Base-by-base conservation (phyloP, 2,797 vertebrate species). In the Sciurus vulgaris region DNA sequence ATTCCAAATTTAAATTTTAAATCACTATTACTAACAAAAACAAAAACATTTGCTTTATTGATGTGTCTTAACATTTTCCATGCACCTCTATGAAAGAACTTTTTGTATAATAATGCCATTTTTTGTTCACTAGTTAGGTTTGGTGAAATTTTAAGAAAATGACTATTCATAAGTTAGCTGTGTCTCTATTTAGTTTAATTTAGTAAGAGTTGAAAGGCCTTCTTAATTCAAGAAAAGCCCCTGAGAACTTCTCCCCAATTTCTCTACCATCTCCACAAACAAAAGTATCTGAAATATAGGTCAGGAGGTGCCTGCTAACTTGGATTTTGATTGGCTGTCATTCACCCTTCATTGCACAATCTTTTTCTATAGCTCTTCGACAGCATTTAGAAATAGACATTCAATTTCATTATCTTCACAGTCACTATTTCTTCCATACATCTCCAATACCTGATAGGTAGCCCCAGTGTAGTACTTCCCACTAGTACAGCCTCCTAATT, bases 111-210 rank as follows among this genome's bases (percentile, higher is more conserved):
- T 82, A n/a, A 41, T 82, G 20, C 7, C 15, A 61, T 69, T 89
- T 51, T 92, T 87, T 87, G 59, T 47, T 93, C 86, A 63, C 63
- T 84, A 41, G 9, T 7, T 78, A 67, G 28, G 3, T 72, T 73
- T 82, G 10, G 17, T 56, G 51, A 91, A 77, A 67, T 95, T 78
- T 77, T 88, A 76, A 93, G 51, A 79, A 89, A 93, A 87, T 38
- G 73, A 0, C 30, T 49, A 24, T 83, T 92, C 86, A 3, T 63
- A 86, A 87, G 18, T 72, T 54, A 81, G 3, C 89, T 78, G 4
- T 93, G 13, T 93, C 28, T 89, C 56, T 95, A 22, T 61, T 63
- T 89, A 72, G 65, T 13, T 87, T 87, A 92, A 78, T 73, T 86
- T 93, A 70, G 18, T 89, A 67, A 90, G 54, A 51, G 10, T 74